Conservation (phyloP, 2,797 vertebrate species). For the Acestrorhynchus altus region DNA sequence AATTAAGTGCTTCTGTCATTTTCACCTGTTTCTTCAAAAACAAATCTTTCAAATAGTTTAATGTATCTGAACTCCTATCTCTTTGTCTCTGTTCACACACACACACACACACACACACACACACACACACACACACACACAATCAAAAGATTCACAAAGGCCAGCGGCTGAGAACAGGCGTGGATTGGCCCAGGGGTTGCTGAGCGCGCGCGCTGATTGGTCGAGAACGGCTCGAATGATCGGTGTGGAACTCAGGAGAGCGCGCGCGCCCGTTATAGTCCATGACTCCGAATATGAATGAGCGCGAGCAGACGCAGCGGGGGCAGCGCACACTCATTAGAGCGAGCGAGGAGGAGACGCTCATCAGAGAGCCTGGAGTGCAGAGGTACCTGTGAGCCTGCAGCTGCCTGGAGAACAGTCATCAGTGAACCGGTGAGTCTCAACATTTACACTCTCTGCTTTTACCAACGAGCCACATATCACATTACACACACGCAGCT, state of each 20-base stretch:
- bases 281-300: slow-evolving; percentile 24
- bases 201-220: slow-evolving; percentile 73
- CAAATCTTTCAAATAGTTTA: background rate
- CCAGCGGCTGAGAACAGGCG: slow-evolving; percentile 17
- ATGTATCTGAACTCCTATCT: background rate
- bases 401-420: background rate
- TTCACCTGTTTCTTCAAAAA: no score
- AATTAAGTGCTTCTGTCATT: no score
- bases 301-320: background rate
- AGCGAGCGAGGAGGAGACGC: background rate
- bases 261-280: slow-evolving; percentile 53
- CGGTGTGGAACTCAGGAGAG: slow-evolving; percentile 67
- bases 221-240: slow-evolving; percentile 75
- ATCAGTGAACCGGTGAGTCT: slow-evolving; percentile 14
- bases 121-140: background rate
- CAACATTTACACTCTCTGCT: no score
- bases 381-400: background rate
- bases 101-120: background rate
- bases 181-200: slow-evolving; percentile 72
- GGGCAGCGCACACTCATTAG: slow-evolving; percentile 6
- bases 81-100: slow-evolving; percentile 1
- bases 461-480: no score
- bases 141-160: slow-evolving; percentile 19
- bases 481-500: no score
- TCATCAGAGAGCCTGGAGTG: background rate